Base-by-base conservation (phyloP, 2,888 invertebrate genomes). In the Thecophora atra region DNA sequence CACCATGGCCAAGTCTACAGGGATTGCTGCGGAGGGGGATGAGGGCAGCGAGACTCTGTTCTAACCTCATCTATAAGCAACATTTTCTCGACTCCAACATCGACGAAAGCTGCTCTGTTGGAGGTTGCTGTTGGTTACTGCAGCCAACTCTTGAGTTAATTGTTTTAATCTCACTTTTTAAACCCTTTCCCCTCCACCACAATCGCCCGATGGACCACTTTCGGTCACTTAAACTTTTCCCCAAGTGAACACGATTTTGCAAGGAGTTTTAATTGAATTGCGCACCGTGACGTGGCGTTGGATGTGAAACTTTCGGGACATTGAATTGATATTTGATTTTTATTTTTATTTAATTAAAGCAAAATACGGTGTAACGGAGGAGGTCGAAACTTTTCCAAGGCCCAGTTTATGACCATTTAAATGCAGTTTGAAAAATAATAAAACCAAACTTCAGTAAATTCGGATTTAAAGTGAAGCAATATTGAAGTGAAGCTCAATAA, bases 141-240 rank as follows among this genome's bases (percentile, higher is more conserved):
- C 30, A 7, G 42, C 56, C 37, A 30, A 52, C 63, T 63, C 63
- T 70, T 52, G 28, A 52, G 70, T 70, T 70, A 70, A 70, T 70
- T 70, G 70, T 70, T 70, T 70, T 63, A 63, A 70, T 70, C 63
- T 63, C 63, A 70, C 70, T 70, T 70, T 62, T 70, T 17, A 52
- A 42, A 58, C 24, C 26, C 28, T 58, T 28, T 28, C 15, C 8
- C 28, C 24, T 58, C 5, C 26, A 3, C 58, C 15, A 5, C 58
- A 11, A 26, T 26, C 44, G 15, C 44, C 7, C n/a, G 37, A n/a
- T 63, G 5, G 42, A 21, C 24, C 7, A 5, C 52, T 51, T 19
- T 47, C 69, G 51, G 72, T 52, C 72, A 72, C 79, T 80, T 80
- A 80, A 81, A 80, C 28, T 56, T 37, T n/a, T 54, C 19, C 37